Evolutionary conservation across 2,888 invertebrate species (phyloP).

Genomic region (Zelleria hepariella): DNA sequence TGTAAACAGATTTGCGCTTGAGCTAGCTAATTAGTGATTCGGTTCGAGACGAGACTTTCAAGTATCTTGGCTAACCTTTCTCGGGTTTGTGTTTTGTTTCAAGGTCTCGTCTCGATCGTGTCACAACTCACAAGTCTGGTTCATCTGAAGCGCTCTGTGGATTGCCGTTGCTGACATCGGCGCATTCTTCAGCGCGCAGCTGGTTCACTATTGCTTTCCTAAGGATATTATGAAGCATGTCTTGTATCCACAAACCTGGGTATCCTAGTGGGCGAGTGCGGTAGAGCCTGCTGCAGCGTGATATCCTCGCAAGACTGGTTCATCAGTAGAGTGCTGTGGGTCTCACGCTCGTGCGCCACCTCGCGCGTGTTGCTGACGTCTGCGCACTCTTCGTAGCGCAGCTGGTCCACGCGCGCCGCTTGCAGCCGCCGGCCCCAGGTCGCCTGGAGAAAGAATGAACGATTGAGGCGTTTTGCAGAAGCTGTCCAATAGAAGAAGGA

Average conservation of each 20-base stretch:
- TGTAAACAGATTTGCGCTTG: too few species aligned
- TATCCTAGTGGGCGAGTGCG: constrained; percentile 67
- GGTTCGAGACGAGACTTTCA: too few species aligned
- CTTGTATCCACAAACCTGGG: too few species aligned
- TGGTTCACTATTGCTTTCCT: too few species aligned
- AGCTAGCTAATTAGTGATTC: too few species aligned
- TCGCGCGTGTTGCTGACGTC: constrained; percentile 87
- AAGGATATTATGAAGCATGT: too few species aligned
- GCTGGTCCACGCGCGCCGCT: constrained; percentile 88
- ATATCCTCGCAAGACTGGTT: constrained; percentile 96
- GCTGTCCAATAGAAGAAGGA: too few species aligned
- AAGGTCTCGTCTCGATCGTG: too few species aligned
- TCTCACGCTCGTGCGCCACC: constrained; percentile 91
- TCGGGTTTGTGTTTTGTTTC: too few species aligned
- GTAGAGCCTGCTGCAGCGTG: constrained; percentile 76
- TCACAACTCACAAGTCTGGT: constrained; percentile 95
- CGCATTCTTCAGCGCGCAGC: not conserved
- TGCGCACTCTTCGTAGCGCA: constrained; percentile 90
- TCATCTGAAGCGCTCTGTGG: constrained; percentile 93
- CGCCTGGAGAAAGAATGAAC: constrained; percentile 43
- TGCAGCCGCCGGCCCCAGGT: constrained; percentile 70
- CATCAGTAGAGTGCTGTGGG: constrained; percentile 93
- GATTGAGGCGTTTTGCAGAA: too few species aligned
- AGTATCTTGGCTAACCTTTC: too few species aligned
- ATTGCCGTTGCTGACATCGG: constrained; percentile 76